These are phyloP conservation scores for Diprion similis DNA, from an alignment of 1,140 invertebrate genomes.

Conservation along the genomic window DNA sequence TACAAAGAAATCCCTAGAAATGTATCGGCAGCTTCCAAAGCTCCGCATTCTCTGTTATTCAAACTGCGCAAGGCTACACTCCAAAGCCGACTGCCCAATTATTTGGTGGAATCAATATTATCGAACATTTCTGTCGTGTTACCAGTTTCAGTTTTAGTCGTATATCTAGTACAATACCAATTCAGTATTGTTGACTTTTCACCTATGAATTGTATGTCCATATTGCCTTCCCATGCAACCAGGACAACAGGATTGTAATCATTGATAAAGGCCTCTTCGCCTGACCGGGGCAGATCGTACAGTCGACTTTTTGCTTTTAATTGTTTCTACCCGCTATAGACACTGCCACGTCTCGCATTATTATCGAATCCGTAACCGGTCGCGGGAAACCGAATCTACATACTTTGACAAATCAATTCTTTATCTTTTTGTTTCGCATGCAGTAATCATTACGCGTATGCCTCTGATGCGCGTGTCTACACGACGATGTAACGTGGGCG, in stretches of 20 bases:
- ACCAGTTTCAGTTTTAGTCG: slow-evolving; percentile 34
- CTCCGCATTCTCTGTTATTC: too few species aligned
- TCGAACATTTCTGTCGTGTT: slow-evolving; percentile 26
- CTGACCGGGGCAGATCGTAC: slow-evolving; percentile 40
- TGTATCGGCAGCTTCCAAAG: too few species aligned
- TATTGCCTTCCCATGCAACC: slow-evolving; percentile 24
- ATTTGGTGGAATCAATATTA: slow-evolving; percentile 28
- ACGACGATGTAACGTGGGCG: slow-evolving; percentile 31
- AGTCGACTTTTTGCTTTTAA: too few species aligned
- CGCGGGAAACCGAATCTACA: too few species aligned
- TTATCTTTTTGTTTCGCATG: slow-evolving; percentile 28
- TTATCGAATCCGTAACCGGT: slow-evolving; percentile 33
- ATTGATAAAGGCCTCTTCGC: slow-evolving; percentile 33
- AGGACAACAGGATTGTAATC: slow-evolving; percentile 25
- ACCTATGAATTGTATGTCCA: too few species aligned
- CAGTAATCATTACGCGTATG: slow-evolving; percentile 35
- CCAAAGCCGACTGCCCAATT: slow-evolving; percentile 23
- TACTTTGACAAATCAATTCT: slow-evolving; percentile 26
- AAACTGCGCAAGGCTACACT: too few species aligned
- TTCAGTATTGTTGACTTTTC: too few species aligned
- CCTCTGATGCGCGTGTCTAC: slow-evolving; percentile 34
- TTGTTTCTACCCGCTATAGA: slow-evolving; percentile 36
- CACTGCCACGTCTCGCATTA: slow-evolving; percentile 32
- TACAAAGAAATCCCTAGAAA: too few species aligned
- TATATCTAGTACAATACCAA: too few species aligned